Conservation (phyloP, 2,888 invertebrate species). For the Harpagoxenus sublaevis region DNA sequence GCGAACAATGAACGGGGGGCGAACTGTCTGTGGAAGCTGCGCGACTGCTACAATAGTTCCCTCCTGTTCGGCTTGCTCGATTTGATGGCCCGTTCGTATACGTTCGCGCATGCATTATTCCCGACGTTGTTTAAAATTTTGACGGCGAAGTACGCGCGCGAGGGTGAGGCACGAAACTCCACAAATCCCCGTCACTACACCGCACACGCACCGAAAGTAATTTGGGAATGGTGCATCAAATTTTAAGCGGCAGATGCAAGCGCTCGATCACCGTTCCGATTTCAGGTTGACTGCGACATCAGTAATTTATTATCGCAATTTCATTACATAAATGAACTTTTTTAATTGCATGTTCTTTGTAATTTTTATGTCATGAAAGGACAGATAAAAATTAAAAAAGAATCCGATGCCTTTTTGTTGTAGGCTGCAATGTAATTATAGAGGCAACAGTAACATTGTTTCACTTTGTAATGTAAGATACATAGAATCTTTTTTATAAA, state of each 20-base stretch:
- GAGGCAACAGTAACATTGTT: not conserved
- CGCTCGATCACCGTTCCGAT: not conserved
- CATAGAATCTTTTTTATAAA: not conserved
- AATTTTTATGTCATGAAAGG: not conserved
- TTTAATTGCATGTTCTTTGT: not conserved
- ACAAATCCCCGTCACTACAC: conserved; percentile 17
- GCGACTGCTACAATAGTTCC: conserved; percentile 59
- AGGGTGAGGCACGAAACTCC: not conserved
- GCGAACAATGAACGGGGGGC: conserved; percentile 60
- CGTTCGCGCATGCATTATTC: conserved; percentile 19
- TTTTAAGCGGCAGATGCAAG: not conserved
- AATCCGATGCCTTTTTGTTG: not conserved
- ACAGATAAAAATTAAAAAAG: not conserved
- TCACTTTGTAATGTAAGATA: not conserved
- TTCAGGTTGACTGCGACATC: not conserved
- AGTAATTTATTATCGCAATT: not conserved
- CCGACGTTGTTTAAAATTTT: conserved; percentile 29
- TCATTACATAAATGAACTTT: not conserved
- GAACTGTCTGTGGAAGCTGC: conserved; percentile 61
- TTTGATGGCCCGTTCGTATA: not conserved
- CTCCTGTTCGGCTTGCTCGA: not conserved
- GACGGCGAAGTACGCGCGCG: not conserved
- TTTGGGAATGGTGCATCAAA: conserved; percentile 10
- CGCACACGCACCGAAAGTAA: conserved; percentile 12
- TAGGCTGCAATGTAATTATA: not conserved